Conservation (phyloP, 2,113 vertebrate genomes). For the Caranx melampygus region DNA sequence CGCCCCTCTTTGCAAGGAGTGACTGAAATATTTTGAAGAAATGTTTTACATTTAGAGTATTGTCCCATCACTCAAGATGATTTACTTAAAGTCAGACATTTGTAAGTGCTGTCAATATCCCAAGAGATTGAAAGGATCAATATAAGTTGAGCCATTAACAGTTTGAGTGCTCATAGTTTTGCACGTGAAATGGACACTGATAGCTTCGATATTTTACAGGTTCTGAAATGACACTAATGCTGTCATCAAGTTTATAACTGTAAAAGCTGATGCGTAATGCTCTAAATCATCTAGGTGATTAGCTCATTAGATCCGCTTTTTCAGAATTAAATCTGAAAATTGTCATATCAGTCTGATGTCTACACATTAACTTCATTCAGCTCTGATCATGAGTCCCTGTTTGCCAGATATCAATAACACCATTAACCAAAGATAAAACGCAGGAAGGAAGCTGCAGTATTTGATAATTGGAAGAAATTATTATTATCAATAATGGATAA, state of each 20-base stretch:
- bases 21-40: not conserved
- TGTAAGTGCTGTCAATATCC: conserved; percentile 31
- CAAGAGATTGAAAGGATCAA: conserved; percentile 27
- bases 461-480: not conserved
- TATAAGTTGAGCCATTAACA: conserved; percentile 56
- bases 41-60: not conserved
- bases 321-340: conserved; percentile 31
- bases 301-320: conserved; percentile 51
- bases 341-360: not conserved
- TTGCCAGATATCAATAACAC: not conserved
- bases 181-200: conserved; percentile 53
- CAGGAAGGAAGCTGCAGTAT: too few relatives aligned
- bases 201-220: conserved; percentile 49
- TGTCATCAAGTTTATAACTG: conserved; percentile 47
- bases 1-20: not conserved
- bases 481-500: not conserved
- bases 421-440: not conserved
- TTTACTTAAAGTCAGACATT: conserved; percentile 25
- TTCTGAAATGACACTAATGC: conserved; percentile 65
- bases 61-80: conserved; percentile 5
- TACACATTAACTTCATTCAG: conserved; percentile 13
- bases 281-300: conserved; percentile 57
- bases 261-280: conserved; percentile 66
- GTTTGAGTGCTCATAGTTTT: conserved; percentile 70
- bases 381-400: not conserved